Base-by-base conservation (phyloP, 2,797 vertebrate species). In the Strix occidentalis region DNA sequence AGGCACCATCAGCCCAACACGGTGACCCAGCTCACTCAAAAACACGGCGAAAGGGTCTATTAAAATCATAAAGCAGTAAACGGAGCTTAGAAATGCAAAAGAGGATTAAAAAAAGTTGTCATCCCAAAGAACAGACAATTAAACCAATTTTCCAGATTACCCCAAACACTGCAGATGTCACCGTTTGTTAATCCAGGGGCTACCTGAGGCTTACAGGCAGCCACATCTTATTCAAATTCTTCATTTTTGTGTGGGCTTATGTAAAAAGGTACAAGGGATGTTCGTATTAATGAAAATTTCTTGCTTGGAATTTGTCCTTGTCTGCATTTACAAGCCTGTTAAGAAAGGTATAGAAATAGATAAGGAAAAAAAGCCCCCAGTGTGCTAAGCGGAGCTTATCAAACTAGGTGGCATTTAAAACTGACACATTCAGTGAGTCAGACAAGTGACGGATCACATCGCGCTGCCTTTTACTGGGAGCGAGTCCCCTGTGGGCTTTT, bases 161-260 rank as follows among this genome's bases (percentile, higher is more conserved):
- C 29, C 54, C 48, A 11, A 77, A 18, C 54, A 5, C 41, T 3
- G 21, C 39, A 41, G 20, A 35, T 43, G 61, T 29, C 56, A 19
- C 79, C 82, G 37, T 31, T 8, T 6, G 45, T 45, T 60, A 70
- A 88, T 18, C 71, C 28, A 1, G 37, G 43, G 45, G 51, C 16
- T 1, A 15, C 31, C 50, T 0, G 3, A 23, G 48, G 54, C 7
- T 0, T 35, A 21, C 6, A 0, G 1, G 29, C 50, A 28, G 63
- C 28, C 0, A 0, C 0, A 0, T 35, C 23, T 75, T 24, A 48
- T 31, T 24, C 12, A 13, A 28, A 63, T 53, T 35, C 80, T 24
- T 57, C 8, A 0, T 16, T 65, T 74, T 68, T 28, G 26, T 4
- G 21, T 3, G 35, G 18, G 43, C 18, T 83, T 53, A 43, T 3